Evolutionary conservation across 2,888 invertebrate genomes (phyloP).

Genomic region (Odontomyia ornata): DNA sequence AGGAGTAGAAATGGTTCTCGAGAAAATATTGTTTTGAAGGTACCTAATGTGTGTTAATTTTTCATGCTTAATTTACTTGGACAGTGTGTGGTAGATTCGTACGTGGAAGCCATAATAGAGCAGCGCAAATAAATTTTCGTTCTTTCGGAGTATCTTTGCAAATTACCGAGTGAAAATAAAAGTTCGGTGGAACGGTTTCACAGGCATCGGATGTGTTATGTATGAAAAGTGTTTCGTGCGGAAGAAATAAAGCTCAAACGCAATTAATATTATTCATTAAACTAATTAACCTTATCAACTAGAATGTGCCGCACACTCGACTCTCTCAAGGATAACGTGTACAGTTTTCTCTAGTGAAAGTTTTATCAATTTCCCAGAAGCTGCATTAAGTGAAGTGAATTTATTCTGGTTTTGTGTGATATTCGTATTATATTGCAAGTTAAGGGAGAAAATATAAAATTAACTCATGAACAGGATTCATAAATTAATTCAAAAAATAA

Average conservation of each 20-base stretch:
- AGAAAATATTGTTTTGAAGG: neutral
- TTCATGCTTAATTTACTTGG: conserved; percentile 34
- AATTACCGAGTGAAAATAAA: conserved; percentile 8
- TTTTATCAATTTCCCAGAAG: too few species aligned
- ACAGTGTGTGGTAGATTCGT: neutral
- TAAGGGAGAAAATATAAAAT: neutral
- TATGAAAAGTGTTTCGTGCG: neutral
- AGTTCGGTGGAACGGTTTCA: neutral
- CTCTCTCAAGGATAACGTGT: too few species aligned
- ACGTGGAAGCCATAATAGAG: conserved; percentile 28
- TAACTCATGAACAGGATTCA: neutral
- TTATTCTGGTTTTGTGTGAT: neutral
- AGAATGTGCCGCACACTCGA: too few species aligned
- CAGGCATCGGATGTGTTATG: neutral
- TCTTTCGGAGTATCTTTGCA: neutral
- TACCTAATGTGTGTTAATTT: conserved; percentile 16
- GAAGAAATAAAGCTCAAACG: neutral
- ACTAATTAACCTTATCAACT: too few species aligned
- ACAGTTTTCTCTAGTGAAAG: too few species aligned
- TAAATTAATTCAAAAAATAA: neutral
- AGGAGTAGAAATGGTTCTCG: neutral
- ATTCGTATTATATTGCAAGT: neutral
- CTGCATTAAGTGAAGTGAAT: conserved; percentile 6
- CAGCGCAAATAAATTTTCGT: neutral
- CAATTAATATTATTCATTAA: neutral